These are phyloP conservation scores for Neosalanx taihuensis DNA, from an alignment of 2,797 vertebrate genomes.

Conservation along the genomic window DNA sequence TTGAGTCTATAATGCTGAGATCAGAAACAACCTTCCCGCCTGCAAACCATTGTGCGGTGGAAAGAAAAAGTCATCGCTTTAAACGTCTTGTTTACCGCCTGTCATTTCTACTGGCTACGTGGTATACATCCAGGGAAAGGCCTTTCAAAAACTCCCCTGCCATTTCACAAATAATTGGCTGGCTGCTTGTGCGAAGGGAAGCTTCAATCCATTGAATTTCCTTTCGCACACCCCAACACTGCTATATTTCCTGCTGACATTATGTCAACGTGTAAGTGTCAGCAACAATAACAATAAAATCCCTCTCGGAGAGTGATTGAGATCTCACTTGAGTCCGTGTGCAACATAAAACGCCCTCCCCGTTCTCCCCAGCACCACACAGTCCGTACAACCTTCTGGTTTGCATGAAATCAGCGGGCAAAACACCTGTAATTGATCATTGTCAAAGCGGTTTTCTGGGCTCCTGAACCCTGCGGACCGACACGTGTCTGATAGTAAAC, in stretches of 20 bases:
- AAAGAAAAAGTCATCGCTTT: slow-evolving; percentile 57
- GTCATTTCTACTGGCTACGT: slow-evolving; percentile 67
- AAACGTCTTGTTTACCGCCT: slow-evolving; percentile 68
- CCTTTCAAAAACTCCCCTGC: slow-evolving; percentile 70
- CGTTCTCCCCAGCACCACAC: slow-evolving; percentile 51
- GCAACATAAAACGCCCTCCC: slow-evolving; percentile 28
- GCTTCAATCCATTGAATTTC: slow-evolving; percentile 43
- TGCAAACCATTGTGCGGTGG: slow-evolving; percentile 5
- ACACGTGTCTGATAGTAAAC: too few relatives aligned
- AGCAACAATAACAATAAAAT: slow-evolving; percentile 71
- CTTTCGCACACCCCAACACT: slow-evolving; percentile 41
- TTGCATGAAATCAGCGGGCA: slow-evolving; percentile 1
- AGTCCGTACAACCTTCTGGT: slow-evolving; percentile 6
- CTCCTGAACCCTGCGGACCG: too few relatives aligned
- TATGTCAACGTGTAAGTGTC: slow-evolving; percentile 70
- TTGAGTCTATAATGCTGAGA: slow-evolving; percentile 66
- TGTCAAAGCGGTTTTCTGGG: slow-evolving; percentile 39
- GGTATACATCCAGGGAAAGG: slow-evolving; percentile 59
- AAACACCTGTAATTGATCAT: background rate
- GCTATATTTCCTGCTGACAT: slow-evolving; percentile 66
- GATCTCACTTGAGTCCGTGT: slow-evolving; percentile 61
- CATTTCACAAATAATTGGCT: slow-evolving; percentile 78
- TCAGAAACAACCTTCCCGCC: slow-evolving; percentile 52
- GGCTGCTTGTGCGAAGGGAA: slow-evolving; percentile 59
- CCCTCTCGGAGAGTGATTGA: slow-evolving; percentile 65